Percentiles rank a stretch among this genome's conserved stretches.
Evolutionary conservation across 2,888 invertebrate genomes (phyloP).

Genomic region (Hylaea fasciaria): DNA sequence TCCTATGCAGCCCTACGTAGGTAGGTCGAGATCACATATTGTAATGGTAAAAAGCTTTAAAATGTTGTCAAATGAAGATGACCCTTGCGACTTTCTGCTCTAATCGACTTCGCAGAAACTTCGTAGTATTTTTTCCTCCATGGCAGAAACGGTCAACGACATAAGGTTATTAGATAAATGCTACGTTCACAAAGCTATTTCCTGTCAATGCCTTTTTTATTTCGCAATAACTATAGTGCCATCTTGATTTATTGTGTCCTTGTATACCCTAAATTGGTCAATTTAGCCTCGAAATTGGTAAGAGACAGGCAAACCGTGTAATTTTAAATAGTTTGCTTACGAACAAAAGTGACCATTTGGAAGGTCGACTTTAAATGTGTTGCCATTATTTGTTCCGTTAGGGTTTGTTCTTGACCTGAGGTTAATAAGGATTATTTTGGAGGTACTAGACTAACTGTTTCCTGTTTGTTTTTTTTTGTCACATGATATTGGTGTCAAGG

Average conservation of each 20-base stretch:
- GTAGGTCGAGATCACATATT: no score
- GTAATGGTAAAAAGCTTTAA: no score
- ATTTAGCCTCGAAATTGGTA: constrained; percentile 65
- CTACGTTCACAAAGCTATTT: constrained; percentile 33
- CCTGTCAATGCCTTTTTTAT: constrained; percentile 49
- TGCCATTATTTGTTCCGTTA: constrained; percentile 30
- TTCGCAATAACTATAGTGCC: constrained; percentile 52
- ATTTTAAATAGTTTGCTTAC: constrained; percentile 63
- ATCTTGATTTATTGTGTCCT: constrained; percentile 70
- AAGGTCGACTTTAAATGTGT: constrained; percentile 21
- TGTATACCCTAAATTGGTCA: constrained; percentile 68
- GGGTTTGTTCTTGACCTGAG: constrained; percentile 35
- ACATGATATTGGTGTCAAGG: background rate
- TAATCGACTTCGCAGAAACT: no score
- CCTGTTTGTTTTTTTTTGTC: constrained; percentile 8
- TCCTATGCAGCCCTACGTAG: no score
- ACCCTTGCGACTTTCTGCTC: no score
- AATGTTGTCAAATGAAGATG: no score
- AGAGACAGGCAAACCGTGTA: constrained; percentile 60
- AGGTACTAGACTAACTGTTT: background rate
- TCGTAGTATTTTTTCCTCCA: no score
- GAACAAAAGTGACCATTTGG: constrained; percentile 41
- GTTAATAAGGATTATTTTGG: constrained; percentile 13
- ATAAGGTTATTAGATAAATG: constrained; percentile 11
- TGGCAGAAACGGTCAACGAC: constrained; percentile 26